Base-by-base conservation (phyloP, 64 coral and sea anemone species). In the Montipora efflorescens region DNA sequence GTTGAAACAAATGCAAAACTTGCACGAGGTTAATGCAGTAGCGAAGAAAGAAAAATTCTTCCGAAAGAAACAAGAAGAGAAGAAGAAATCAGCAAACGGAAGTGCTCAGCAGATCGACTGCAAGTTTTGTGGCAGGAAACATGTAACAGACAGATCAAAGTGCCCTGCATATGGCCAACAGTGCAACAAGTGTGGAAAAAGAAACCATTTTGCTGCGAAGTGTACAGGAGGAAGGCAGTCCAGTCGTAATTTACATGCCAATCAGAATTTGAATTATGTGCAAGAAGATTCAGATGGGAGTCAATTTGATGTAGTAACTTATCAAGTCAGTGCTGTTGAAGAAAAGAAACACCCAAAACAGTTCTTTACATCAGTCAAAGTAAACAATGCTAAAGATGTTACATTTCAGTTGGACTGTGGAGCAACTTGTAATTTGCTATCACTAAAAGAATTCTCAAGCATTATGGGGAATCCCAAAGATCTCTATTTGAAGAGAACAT, bases 361-460 rank as follows among this genome's bases (percentile, higher is more conserved):
- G 12, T 16, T 64, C 0, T 64, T 64, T 64, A 64, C 61, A 64
- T 14, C 61, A 12, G 61, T 22, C 5, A 52, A 2, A 82, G 57
- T 82, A 64, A 82, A 82, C 23, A 43, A 82, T 13, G 2, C 20
- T 82, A 82, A 82, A 11, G 79, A 82, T 82, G 79, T 82, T 7
- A 66, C 79, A 43, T 89, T 89, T 57, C 73, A 89, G 22, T 21
- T 89, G 2, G 87, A 89, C 15, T 89, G 49, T 89, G 74, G 73
- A 51, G 87, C 61, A 64, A 64, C 61, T 12, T 64, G 61, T 64
- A 64, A 64, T 12, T 64, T 64, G 61, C 14, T 64, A 64, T 12
- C 61, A 7, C 61, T 36, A 36, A 64, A 64, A 64, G 61, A 12
- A 64, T 64, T 64, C 13, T 64, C 61, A 64, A 64, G 61, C 61